phyloP scores from a whole-genome alignment of 2,888 invertebrate genomes.

The Plebejus argus region DNA sequence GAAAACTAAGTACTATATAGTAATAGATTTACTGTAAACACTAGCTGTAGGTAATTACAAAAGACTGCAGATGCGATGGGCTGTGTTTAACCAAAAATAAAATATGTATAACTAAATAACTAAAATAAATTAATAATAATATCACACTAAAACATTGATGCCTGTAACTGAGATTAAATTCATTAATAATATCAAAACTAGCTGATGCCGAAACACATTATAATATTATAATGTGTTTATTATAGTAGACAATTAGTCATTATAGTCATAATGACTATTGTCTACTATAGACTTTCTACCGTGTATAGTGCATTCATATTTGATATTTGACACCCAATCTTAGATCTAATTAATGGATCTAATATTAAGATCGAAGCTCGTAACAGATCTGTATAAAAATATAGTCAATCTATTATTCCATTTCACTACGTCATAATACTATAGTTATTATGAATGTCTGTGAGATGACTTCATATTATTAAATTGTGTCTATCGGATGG shows the following conservation, averaged over 20 bases:
- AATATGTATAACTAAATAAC: not conserved
- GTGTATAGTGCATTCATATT: not conserved
- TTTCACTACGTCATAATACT: no score
- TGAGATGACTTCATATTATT: no score
- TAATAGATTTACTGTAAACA: not conserved
- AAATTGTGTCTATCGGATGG: no score
- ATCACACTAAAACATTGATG: constrained; percentile 5
- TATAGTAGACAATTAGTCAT: no score
- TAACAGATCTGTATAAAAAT: not conserved
- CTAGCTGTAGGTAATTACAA: no score
- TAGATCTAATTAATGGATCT: not conserved
- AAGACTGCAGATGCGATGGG: not conserved
- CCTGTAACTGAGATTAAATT: not conserved
- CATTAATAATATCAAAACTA: not conserved
- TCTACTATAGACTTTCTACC: not conserved
- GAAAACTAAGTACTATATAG: not conserved
- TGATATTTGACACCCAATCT: not conserved
- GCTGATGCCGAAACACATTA: not conserved
- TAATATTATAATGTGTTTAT: no score
- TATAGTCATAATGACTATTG: constrained; percentile 17
- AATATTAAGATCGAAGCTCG: no score
- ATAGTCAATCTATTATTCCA: not conserved
- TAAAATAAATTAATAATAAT: constrained; percentile 5
- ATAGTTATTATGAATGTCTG: no score
- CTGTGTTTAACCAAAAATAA: not conserved